Base-by-base conservation (phyloP, 2,888 invertebrate genomes). In the Phortica okadai region DNA sequence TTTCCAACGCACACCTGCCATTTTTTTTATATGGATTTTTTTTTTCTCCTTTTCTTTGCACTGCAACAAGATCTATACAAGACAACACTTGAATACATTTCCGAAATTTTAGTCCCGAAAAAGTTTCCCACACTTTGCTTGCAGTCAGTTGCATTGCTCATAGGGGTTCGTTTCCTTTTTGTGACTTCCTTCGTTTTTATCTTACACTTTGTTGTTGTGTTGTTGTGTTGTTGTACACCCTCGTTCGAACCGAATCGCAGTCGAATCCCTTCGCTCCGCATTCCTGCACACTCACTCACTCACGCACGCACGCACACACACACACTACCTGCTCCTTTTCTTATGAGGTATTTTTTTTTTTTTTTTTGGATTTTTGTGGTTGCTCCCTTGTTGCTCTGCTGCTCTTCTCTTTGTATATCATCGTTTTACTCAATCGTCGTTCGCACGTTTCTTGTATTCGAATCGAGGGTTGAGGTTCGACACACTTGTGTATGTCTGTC, bases 1-100 rank as follows among this genome's bases (percentile, higher is more conserved):
- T 90, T 90, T 81, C 79, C 78, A 83, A 82, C 82, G 85, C 90
- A 90, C 91, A 91, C 91, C 91, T 91, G 91, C 91, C 90, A 82
- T 87, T 89, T 91, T 88, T 87, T 87, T 85, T 81, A 77, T 84
- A 84, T 82, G 80, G 79, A 83, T 81, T 82, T 84, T 81, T 82
- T 77, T 21, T 21, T 21, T 1, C 21, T 21, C 74, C 56, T 56
- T 58, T 33, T 41, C 45, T 45, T 54, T 66, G 58, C 77, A 76
- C 75, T 74, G 64, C 72, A 74, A 76, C 41, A 74, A 67, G 58
- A 76, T 33, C 73, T 42, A 72, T 14, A 62, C 67, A 76, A 75
- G 74, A 79, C 59, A 77, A 81, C 82, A 85, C 83, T 87, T 85
- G 84, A 84, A 86, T 88, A 84, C 79, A 83, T 85, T 86, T 86